Base-by-base conservation (phyloP, 2,113 vertebrate species). In the Bambusicola thoracicus region DNA sequence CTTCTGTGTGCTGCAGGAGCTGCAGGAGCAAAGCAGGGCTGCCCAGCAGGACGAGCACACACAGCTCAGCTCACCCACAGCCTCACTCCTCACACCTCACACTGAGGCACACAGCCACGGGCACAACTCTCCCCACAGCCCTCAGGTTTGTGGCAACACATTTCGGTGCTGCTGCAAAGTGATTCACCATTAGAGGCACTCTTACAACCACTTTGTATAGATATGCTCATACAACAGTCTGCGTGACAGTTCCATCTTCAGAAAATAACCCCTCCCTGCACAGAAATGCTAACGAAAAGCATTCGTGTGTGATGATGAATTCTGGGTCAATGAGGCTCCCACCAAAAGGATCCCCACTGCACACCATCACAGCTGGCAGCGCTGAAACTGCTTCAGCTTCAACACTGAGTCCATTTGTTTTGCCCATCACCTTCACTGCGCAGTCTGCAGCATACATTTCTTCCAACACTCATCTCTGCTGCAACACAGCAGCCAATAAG, bases 141-240 rank as follows among this genome's bases (percentile, higher is more conserved):
- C 16, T 27, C 55, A 14, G 6, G 1, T 3, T 8, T 4, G 44
- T 70, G 86, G 2, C n/a, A 34, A 13, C 1, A 2, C 1, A 2
- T 3, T 49, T n/a, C 13, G 9, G 24, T 4, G 1, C 55, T n/a
- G 9, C 0, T 44, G 17, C 13, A 2, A 7, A n/a, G 46, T 1
- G 30, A 32, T 59, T 63, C 30, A 8, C 27, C 34, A 68, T 40
- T 22, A 51, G 38, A 67, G 41, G 38, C n/a, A 32, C 68, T 43
- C 27, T 14, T 34, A 21, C 14, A 32, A 48, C 14, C 16, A 11
- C 8, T 27, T n/a, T 2, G 25, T 17, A 32, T 10, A 30, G 5
- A 3, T 14, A 14, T 36, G 14, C 36, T 36, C 10, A 6, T 1
- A 44, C 29, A 51, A 29, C 8, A 38, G 49, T 12, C 25, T 1